Evolutionary conservation across 2,113 vertebrate species (phyloP).

Genomic region (Poeciliopsis prolifica): DNA sequence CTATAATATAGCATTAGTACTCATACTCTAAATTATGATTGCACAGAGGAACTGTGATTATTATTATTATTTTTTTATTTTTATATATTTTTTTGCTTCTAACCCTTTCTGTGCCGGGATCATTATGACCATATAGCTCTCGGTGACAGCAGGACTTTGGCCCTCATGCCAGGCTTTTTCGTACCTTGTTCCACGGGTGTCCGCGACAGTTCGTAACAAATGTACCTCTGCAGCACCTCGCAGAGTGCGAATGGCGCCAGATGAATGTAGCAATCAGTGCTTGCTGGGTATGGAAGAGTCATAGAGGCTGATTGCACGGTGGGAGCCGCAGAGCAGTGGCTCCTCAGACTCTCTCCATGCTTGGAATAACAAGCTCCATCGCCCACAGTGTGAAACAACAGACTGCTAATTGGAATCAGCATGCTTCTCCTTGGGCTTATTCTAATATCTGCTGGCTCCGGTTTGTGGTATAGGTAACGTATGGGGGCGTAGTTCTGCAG

Average conservation of each 20-base stretch:
- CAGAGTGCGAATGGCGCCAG: constrained; percentile 56
- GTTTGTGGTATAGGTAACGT: constrained; percentile 55
- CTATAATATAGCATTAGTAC: constrained; percentile 66
- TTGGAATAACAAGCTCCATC: constrained; percentile 77
- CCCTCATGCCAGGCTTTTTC: constrained; percentile 47
- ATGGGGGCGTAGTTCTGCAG: constrained; percentile 55
- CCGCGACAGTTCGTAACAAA: constrained; percentile 62
- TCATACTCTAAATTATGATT: constrained; percentile 70
- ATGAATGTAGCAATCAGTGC: constrained; percentile 78
- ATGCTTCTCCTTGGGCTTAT: constrained; percentile 68
- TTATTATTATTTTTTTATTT: constrained; percentile 21
- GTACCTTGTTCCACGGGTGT: constrained; percentile 59
- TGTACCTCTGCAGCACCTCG: constrained; percentile 60
- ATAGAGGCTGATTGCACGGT: constrained; percentile 77
- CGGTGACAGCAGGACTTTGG: constrained; percentile 31
- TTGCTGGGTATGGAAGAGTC: constrained; percentile 69
- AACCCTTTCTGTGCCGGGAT: constrained; percentile 50
- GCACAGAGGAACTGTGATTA: constrained; percentile 66
- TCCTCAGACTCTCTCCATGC: constrained; percentile 74
- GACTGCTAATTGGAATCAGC: constrained; percentile 81
- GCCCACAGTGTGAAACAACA: constrained; percentile 78
- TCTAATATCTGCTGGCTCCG: constrained; percentile 70
- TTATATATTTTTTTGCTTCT: constrained; percentile 3
- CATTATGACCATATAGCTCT: constrained; percentile 43
- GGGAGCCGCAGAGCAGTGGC: constrained; percentile 63